Base-by-base conservation (phyloP, 2,113 vertebrate species). In the Cynocephalus volans region DNA sequence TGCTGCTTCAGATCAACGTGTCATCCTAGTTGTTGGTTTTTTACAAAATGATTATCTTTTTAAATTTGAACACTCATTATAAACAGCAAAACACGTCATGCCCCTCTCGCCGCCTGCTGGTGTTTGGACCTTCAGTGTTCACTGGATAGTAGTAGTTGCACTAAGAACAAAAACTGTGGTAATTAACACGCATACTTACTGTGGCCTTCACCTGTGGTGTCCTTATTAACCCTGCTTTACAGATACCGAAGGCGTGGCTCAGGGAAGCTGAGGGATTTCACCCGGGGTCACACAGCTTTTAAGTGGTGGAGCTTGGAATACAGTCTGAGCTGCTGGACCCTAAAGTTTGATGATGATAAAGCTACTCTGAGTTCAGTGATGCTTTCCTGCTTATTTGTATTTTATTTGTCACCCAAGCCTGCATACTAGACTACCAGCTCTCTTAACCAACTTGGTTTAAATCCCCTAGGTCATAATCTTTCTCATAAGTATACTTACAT, bases 381-480 rank as follows among this genome's bases (percentile, higher is more conserved):
- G 18, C 75, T 90, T 48, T 79, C 21, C 82, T 36, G 14, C 4
- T 4, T 28, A 4, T 56, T 87, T 87, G 24, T 86, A 3, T 83
- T 88, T 88, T n/a, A 48, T 15, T 93, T 13, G 21, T 73, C 5
- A n/a, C 33, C 17, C 15, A 13, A 60, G 36, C 18, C 67, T 89
- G 6, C 1, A 0, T 48, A 9, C 12, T 45, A 1, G 41, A 36
- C 45, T 64, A 41, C 23, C 18, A 1, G 8, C 17, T 45, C 28
- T 82, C 83, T 70, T 72, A 8, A 50, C 50, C 60, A 54, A 23
- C 26, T 52, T 69, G 67, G 8, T 77, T 62, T 31, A 13, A 31
- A 60, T 85, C 93, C 76, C 41, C 5, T 56, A 48, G 24, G 60
- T 76, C 26, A 45, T 87, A 65, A 31, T n/a, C 52, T 73, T 62